phyloP scores from a whole-genome alignment of 2,797 vertebrate genomes.

The Paedocypris micromegethes region DNA sequence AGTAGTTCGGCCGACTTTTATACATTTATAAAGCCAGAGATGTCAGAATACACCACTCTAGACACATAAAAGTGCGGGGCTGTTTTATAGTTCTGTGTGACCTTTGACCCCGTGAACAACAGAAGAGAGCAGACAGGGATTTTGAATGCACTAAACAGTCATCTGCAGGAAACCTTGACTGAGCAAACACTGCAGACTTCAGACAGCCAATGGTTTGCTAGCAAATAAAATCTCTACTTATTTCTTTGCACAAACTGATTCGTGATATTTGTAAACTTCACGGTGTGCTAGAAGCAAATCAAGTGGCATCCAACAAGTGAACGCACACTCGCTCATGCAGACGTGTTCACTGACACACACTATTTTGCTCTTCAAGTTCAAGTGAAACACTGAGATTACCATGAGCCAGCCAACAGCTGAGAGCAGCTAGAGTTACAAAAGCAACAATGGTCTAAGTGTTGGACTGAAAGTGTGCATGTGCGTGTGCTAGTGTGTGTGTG shows the following conservation, averaged over 20 bases:
- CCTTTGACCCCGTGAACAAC: constrained; percentile 10
- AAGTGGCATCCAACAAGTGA: not conserved
- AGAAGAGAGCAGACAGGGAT: not conserved
- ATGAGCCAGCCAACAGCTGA: constrained; percentile 37
- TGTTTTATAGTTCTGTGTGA: not conserved
- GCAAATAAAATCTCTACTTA: too few relatives aligned
- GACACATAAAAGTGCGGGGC: not conserved
- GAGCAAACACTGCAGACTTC: too few relatives aligned
- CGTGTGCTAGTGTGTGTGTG: not conserved
- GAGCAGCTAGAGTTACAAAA: constrained; percentile 39
- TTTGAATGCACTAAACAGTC: not conserved
- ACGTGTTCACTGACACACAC: not conserved
- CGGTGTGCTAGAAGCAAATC: not conserved
- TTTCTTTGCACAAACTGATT: too few relatives aligned
- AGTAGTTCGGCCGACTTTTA: too few relatives aligned
- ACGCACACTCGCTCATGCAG: constrained; percentile 38
- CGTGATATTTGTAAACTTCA: too few relatives aligned
- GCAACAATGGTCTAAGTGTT: constrained; percentile 25
- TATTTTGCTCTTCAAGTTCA: constrained; percentile 41
- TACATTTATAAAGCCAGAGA: not conserved
- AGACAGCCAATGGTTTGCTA: too few relatives aligned
- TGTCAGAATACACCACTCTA: too few relatives aligned
- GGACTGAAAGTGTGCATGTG: constrained; percentile 5
- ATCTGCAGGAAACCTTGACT: too few relatives aligned
- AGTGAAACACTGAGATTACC: constrained; percentile 32